Evolutionary conservation across 2,113 vertebrate species (phyloP).

Genomic region (Speoplatyrhinus poulsoni): DNA sequence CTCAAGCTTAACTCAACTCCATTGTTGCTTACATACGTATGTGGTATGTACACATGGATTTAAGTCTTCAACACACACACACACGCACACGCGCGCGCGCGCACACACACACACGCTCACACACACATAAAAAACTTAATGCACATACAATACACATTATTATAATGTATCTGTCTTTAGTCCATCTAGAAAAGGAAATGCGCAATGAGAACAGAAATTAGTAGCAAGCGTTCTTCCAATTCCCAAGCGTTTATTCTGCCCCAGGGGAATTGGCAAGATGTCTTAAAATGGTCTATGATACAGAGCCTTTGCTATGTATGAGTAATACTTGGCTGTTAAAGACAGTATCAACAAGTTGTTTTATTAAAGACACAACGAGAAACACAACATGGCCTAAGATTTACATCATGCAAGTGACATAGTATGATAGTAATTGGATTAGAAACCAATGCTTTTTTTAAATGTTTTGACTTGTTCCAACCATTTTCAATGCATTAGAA

Average conservation of each 20-base stretch:
- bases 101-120: conserved; percentile 23
- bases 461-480: conserved; percentile 13
- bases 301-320: conserved; percentile 65
- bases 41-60: conserved; percentile 34
- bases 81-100: conserved; percentile 5
- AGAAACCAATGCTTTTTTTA: conserved; percentile 38
- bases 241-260: conserved; percentile 37
- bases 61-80: conserved; percentile 33
- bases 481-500: conserved; percentile 24
- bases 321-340: conserved; percentile 62
- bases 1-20: conserved; percentile 23
- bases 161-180: conserved; percentile 52
- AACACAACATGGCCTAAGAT: conserved; percentile 43
- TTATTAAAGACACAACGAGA: conserved; percentile 50
- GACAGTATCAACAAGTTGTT: conserved; percentile 60
- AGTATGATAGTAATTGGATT: conserved; percentile 38
- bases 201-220: conserved; percentile 47
- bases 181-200: conserved; percentile 28
- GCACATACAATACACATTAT: conserved; percentile 18
- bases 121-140: no score
- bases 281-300: conserved; percentile 60
- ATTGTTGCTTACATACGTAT: conserved; percentile 18
- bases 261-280: conserved; percentile 52
- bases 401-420: conserved; percentile 37
- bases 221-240: conserved; percentile 46